phyloP scores from a whole-genome alignment of 2,113 vertebrate species.

The Zapus hudsonius region DNA sequence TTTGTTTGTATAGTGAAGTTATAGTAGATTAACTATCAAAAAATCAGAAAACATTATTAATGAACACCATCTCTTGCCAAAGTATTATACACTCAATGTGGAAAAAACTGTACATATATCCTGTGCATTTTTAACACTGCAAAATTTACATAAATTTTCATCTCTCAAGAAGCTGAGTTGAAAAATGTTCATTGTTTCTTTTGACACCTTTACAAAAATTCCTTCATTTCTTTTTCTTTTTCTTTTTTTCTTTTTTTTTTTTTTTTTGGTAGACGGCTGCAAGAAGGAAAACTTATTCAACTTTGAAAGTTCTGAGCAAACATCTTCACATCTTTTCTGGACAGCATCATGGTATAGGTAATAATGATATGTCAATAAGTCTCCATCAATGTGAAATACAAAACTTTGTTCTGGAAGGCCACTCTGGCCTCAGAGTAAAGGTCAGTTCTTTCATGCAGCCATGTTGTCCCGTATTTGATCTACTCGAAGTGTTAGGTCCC shows the following conservation, averaged over 20 bases:
- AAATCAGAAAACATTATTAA: slow-evolving; percentile 80
- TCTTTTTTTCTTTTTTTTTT: slow-evolving; percentile 64
- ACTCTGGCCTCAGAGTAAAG: slow-evolving; percentile 63
- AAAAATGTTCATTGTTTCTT: slow-evolving; percentile 46
- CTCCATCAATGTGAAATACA: slow-evolving; percentile 70
- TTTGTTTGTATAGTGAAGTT: slow-evolving; percentile 75
- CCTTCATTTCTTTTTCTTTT: slow-evolving; percentile 59
- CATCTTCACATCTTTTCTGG: slow-evolving; percentile 72
- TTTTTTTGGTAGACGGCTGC: slow-evolving; percentile 62
- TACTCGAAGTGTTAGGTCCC: slow-evolving; percentile 89
- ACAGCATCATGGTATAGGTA: slow-evolving; percentile 58
- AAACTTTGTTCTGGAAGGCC: slow-evolving; percentile 71
- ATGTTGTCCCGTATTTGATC: slow-evolving; percentile 89
- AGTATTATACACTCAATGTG: slow-evolving; percentile 58
- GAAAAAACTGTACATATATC: slow-evolving; percentile 77
- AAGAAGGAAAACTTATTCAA: slow-evolving; percentile 72
- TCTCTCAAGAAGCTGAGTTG: slow-evolving; percentile 59
- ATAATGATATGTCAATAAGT: slow-evolving; percentile 49
- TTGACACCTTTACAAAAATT: slow-evolving; percentile 68
- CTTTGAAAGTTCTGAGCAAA: slow-evolving; percentile 61
- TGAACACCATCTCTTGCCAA: slow-evolving; percentile 79
- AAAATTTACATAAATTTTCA: slow-evolving; percentile 69
- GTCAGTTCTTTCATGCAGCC: slow-evolving; percentile 84
- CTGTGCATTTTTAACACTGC: slow-evolving; percentile 51
- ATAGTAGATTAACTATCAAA: slow-evolving; percentile 74